Evolutionary conservation across 2,888 invertebrate genomes (phyloP).

Genomic region (Heteromurus nitidus): DNA sequence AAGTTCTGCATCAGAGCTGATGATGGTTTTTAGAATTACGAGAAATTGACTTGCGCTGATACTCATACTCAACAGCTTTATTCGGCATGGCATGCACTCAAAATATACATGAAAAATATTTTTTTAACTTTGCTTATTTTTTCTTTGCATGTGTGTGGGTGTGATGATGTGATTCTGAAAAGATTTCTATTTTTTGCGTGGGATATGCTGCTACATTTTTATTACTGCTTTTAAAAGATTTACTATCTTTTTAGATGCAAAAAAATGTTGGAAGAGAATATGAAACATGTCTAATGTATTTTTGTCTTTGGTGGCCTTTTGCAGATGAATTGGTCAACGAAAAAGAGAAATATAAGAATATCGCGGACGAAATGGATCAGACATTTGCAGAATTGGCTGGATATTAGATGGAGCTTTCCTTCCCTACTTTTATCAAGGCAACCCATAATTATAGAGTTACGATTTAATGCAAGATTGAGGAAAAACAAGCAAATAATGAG

Average conservation of each 20-base stretch:
- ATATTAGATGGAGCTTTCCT: conserved; percentile 82
- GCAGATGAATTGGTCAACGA: conserved; percentile 88
- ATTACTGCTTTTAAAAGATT: neutral
- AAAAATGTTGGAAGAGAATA: neutral
- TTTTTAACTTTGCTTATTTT: neutral
- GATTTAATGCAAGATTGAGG: conserved; percentile 26
- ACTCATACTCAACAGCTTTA: too few species aligned
- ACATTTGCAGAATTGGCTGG: conserved; percentile 97
- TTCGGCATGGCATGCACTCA: too few species aligned
- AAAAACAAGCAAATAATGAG: conserved; percentile 48
- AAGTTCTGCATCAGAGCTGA: too few species aligned
- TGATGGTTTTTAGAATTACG: too few species aligned
- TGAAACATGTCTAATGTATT: neutral
- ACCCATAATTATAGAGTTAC: conserved; percentile 35
- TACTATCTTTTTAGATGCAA: neutral
- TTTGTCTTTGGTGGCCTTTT: conserved; percentile 42
- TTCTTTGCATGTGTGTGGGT: conserved; percentile 36
- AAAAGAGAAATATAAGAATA: conserved; percentile 95
- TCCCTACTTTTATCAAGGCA: conserved; percentile 56
- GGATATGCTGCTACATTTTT: neutral
- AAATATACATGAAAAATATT: neutral
- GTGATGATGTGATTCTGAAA: too few species aligned
- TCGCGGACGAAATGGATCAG: conserved; percentile 97
- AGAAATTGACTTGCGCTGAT: too few species aligned
- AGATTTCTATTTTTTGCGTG: too few species aligned